Percentiles rank a stretch among this genome's conserved stretches.
phyloP scores from a whole-genome alignment of 2,888 invertebrate genomes.

The Tetramorium bicarinatum region DNA sequence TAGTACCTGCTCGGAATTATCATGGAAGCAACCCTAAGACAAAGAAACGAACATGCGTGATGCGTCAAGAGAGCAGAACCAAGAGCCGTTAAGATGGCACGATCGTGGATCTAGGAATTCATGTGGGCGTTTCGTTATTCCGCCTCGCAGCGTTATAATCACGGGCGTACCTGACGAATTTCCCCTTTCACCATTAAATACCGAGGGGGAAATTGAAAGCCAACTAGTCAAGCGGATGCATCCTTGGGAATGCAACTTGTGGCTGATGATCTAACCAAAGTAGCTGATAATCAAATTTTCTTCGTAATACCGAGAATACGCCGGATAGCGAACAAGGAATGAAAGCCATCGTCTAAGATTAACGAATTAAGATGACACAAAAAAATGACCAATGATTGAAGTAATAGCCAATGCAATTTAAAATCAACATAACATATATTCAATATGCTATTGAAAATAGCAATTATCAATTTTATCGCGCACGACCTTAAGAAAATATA shows the following conservation, averaged over 20 bases:
- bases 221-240: neutral
- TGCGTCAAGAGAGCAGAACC: constrained; percentile 29
- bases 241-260: neutral
- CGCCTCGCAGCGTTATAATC: constrained; percentile 63
- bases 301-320: neutral
- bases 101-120: constrained; percentile 76
- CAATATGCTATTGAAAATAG: neutral
- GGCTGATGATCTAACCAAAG: neutral
- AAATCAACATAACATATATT: neutral
- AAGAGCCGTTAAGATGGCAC: constrained; percentile 25
- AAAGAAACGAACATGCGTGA: constrained; percentile 12
- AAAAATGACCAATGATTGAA: neutral
- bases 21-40: neutral
- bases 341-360: neutral
- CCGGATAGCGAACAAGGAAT: neutral
- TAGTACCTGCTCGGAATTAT: neutral
- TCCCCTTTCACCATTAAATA: constrained; percentile 72
- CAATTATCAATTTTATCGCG: neutral
- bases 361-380: neutral
- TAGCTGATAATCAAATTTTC: neutral
- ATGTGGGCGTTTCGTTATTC: constrained; percentile 74
- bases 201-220: constrained; percentile 62
- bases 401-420: neutral
- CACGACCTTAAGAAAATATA: constrained; percentile 22
- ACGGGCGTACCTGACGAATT: constrained; percentile 64